These are phyloP conservation scores for Hydraecia micacea DNA, from an alignment of 2,888 invertebrate genomes.

Conservation along the genomic window DNA sequence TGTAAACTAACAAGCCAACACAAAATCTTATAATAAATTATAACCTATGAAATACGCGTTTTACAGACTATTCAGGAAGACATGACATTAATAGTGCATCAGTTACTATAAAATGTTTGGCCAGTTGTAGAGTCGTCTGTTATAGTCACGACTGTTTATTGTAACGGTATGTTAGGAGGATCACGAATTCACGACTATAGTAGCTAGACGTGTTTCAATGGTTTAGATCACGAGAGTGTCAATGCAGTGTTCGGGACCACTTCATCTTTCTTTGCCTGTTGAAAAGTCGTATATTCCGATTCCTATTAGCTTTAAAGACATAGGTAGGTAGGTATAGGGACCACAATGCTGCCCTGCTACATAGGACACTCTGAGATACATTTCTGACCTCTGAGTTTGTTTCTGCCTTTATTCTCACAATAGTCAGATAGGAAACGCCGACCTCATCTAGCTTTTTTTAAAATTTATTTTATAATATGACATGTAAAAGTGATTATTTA, in stretches of 20 bases:
- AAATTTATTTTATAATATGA: too few relatives aligned
- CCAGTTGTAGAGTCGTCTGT: constrained; percentile 3
- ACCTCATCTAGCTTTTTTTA: too few relatives aligned
- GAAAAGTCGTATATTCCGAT: background rate
- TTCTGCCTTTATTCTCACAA: too few relatives aligned
- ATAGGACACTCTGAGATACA: background rate
- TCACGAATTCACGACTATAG: constrained; percentile 18
- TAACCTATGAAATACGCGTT: constrained; percentile 49
- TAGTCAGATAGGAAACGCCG: too few relatives aligned
- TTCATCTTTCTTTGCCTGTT: background rate
- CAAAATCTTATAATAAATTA: constrained; percentile 24
- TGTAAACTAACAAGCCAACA: constrained; percentile 1
- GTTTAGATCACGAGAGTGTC: background rate
- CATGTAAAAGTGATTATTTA: too few relatives aligned
- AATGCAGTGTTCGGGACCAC: background rate
- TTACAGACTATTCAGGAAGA: constrained; percentile 10
- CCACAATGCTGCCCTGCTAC: background rate
- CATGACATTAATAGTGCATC: background rate
- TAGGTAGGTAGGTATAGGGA: background rate
- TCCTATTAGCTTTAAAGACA: background rate
- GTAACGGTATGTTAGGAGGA: constrained; percentile 17
- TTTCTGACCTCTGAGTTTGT: too few relatives aligned
- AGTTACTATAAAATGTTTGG: background rate
- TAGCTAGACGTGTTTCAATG: constrained; percentile 8
- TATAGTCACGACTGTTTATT: constrained; percentile 13